Base-by-base conservation (phyloP, 2,888 invertebrate species). In the Cynaeus angustus region DNA sequence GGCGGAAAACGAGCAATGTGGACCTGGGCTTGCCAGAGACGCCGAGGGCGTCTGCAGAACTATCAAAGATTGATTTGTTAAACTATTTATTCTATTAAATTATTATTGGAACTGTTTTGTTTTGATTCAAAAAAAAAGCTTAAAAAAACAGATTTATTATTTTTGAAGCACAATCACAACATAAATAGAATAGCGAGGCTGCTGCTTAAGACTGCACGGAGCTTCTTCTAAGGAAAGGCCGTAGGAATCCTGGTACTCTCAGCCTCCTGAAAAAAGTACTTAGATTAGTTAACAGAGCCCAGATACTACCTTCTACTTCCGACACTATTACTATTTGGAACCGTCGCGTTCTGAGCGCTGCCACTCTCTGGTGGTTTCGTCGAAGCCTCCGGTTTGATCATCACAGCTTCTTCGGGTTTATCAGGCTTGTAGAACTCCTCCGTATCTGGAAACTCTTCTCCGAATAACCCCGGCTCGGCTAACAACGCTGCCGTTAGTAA, bases 11-110 rank as follows among this genome's bases (percentile, higher is more conserved):
- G 93, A 93, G 79, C 91, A 93, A 80, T 94, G 94, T 82, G 93
- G 93, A 12, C 93, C 93, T 0, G 92, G 90, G 52, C 87, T 90
- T 77, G 87, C 87, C 75, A 88, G 93, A 30, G 91, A 94, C 80
- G 87, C 88, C n/a, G 87, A 88, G 68, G 92, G 93, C 6, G 87
- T 92, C 45, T 91, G 90, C 79, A 78, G 74, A 66, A 48, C 53
- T 5, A 21, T 61, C 10, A 53, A 66, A 9, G 52, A 70, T 1
- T 64, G 48, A 56, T 38, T 38, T 21, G 21, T 21, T 45, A 53
- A 48, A 16, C 16, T 58, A 67, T 67, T 67, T 67, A 67, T 67
- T 67, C 52, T 61, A 30, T 61, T 52, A 59, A 55, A 55, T 55
- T 55, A 55, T 56, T 66, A 28, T 66, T n/a, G n/a, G n/a, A n/a